Evolutionary conservation across 2,888 invertebrate genomes (phyloP), one percentile per base, ranked within the genome.

Genomic region (Buathra laborator): DNA sequence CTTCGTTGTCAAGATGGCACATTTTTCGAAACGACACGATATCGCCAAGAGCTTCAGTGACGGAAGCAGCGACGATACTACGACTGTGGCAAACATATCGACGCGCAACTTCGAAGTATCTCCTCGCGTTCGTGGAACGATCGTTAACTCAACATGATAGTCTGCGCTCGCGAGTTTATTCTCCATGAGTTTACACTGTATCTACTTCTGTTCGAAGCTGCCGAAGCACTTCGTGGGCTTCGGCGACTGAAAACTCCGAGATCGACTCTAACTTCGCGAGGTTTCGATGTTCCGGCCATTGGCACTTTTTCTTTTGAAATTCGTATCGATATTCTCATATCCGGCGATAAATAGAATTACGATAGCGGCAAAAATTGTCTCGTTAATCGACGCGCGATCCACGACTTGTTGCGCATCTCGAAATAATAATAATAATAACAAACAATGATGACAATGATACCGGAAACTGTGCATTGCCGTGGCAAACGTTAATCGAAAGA

Each of bases 111-210:
- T 76, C 59, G 70, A 82, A 62, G 75, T 81, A 86, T 72, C 66
- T 72, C 62, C 66, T 72, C 62, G 67, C 59, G 76, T 86, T 86
- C 86, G 81, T 12, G 79, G 84, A 86, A 86, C 51, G 84, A 84
- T 86, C 84, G 86, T 86, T 86, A 84, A 82, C 76, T 76, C 79
- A 83, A 80, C 72, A 51, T 72, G 85, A 85, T 85, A 76, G 79
- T 10, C 37, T 53, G 70, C 53, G 79, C 71, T 24, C 78, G 56
- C 51, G 12, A 71, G 68, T 67, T 37, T 67, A 44, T 75, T 56
- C 76, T 66, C 64, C 66, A 14, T 59, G 37, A 37, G 37, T 74
- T 19, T 66, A 62, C 16, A 51, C 37, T 5, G 0, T 37, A 7
- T 24, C 24, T 24, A 7, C 37, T 51, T 85, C 76, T 83, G 83